Evolutionary conservation across 2,113 vertebrate species (phyloP).

Genomic region (Kryptolebias marmoratus): DNA sequence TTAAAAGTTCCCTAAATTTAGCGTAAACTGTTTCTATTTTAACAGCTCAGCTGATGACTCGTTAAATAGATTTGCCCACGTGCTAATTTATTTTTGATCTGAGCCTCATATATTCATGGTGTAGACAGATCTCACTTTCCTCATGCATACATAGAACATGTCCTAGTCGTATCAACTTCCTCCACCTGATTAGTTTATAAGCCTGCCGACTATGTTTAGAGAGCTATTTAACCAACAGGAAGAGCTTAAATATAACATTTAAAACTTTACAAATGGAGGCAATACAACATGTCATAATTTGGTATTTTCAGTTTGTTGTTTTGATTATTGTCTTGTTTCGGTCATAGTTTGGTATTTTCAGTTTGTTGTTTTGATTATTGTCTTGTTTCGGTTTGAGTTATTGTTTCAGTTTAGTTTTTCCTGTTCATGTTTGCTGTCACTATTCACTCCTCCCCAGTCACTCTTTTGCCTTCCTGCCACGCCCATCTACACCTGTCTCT

Average conservation of each 20-base stretch:
- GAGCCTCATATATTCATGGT: slow-evolving; percentile 51
- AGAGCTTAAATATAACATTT: background rate
- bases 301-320: too few species aligned
- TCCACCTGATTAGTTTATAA: slow-evolving; percentile 35
- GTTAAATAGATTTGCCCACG: slow-evolving; percentile 49
- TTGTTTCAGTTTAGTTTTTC: too few species aligned
- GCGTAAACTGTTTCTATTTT: slow-evolving; percentile 35
- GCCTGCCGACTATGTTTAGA: slow-evolving; percentile 37
- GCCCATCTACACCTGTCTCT: too few species aligned
- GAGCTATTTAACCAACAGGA: slow-evolving; percentile 13
- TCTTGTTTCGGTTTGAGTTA: too few species aligned
- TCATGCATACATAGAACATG: slow-evolving; percentile 27
- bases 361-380: too few species aligned
- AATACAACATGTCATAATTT: background rate
- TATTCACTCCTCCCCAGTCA: too few species aligned
- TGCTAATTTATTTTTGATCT: slow-evolving; percentile 74
- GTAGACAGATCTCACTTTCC: slow-evolving; percentile 62
- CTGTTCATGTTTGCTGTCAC: too few species aligned
- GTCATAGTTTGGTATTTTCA: too few species aligned
- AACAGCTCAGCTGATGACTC: slow-evolving; percentile 55
- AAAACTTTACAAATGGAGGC: background rate
- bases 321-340: too few species aligned
- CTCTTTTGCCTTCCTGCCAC: too few species aligned
- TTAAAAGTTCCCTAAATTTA: slow-evolving; percentile 69
- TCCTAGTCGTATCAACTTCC: slow-evolving; percentile 24